These are phyloP conservation scores for Lottia scabra DNA, from an alignment of 2,888 invertebrate species.

Conservation along the genomic window DNA sequence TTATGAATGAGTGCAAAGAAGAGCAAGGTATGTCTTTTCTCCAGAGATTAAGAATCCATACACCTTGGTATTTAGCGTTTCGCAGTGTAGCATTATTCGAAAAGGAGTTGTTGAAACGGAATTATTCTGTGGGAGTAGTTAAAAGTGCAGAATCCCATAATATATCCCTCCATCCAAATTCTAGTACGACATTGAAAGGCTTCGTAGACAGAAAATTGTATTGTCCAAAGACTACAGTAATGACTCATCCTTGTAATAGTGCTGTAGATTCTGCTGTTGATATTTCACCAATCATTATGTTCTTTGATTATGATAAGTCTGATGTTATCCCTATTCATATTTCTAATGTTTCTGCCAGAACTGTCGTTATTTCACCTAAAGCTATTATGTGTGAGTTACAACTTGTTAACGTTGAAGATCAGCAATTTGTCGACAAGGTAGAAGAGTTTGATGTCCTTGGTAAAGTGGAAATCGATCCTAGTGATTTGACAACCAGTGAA, in stretches of 20 bases:
- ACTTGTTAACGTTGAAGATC: not conserved
- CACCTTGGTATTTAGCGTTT: not conserved
- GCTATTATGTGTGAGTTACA: slow-evolving; percentile 8
- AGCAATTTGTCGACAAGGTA: not conserved
- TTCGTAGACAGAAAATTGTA: not conserved
- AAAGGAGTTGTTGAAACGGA: not conserved
- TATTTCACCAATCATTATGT: not conserved
- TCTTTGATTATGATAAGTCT: not conserved
- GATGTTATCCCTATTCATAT: not conserved
- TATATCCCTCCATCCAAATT: not conserved
- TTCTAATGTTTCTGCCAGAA: not conserved
- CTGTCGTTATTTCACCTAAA: not conserved
- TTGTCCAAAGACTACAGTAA: not conserved
- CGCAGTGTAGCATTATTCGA: not conserved
- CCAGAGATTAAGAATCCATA: not conserved
- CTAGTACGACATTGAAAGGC: not conserved
- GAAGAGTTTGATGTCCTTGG: too few relatives aligned
- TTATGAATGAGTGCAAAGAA: not conserved
- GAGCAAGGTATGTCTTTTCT: not conserved
- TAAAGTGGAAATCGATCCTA: not conserved
- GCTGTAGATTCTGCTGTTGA: not conserved
- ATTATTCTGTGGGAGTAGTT: not conserved
- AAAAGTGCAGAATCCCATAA: not conserved
- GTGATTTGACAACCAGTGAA: not conserved
- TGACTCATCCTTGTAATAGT: not conserved